Conservation (phyloP, 2,888 invertebrate species). For the Alviniconcha strummeri region DNA sequence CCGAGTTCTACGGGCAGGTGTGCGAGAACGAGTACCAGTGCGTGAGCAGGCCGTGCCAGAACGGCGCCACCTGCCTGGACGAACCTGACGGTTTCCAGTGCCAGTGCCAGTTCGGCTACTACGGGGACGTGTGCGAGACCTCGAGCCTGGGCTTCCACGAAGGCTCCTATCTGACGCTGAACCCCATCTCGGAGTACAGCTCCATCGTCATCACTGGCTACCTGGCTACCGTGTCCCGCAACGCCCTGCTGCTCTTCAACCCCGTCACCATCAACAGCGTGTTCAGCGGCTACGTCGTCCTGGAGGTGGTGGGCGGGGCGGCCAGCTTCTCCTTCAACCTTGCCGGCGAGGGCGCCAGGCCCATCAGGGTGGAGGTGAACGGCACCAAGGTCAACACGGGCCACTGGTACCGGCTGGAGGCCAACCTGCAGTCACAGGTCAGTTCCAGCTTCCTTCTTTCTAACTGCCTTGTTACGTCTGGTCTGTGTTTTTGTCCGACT, state of each 20-base stretch:
- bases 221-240: conserved; percentile 89
- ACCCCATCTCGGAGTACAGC: conserved; percentile 84
- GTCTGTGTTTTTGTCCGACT: not conserved
- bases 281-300: conserved; percentile 84
- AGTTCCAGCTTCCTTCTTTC: conserved; percentile 30
- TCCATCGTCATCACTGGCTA: conserved; percentile 93
- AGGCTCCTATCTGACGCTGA: conserved; percentile 91
- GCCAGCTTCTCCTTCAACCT: conserved; percentile 87
- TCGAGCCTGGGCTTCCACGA: conserved; percentile 92
- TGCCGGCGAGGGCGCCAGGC: conserved; percentile 17
- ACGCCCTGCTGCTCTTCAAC: conserved; percentile 92
- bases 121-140: conserved; percentile 93
- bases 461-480: not conserved
- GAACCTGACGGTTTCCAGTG: conserved; percentile 82
- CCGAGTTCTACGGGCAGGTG: conserved; percentile 60
- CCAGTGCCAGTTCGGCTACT: conserved; percentile 88
- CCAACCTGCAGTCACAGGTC: conserved; percentile 61
- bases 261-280: conserved; percentile 84
- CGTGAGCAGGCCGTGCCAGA: conserved; percentile 56
- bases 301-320: conserved; percentile 89
- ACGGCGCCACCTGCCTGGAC: conserved; percentile 60
- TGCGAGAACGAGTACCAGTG: conserved; percentile 62
- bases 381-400: conserved; percentile 79
- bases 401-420: conserved; percentile 89
- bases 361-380: conserved; percentile 76